Evolutionary conservation across 2,888 invertebrate species (phyloP), one percentile per base, ranked within the genome.

Genomic region (Rhagonycha fulva): DNA sequence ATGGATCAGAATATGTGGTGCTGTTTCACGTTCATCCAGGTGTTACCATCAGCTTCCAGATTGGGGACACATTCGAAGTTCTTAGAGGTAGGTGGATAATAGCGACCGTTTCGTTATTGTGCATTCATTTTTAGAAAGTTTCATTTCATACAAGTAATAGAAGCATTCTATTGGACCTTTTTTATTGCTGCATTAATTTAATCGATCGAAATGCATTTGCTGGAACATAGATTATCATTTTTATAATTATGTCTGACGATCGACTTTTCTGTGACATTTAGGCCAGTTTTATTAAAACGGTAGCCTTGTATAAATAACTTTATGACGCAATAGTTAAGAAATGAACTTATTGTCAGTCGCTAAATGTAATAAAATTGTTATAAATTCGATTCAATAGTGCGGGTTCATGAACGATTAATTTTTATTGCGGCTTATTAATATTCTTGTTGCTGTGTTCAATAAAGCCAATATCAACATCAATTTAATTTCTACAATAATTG

Each of bases 1-100:
- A 85, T 24, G 84, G 83, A 71, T 81, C 81, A 30, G 91, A 93
- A 84, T 92, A 93, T 85, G 91, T 94, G 76, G 93, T 94, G 80
- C 90, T 93, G 83, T 91, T 94, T 84, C 94, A 94, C 87, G 91
- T 94, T 82, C 92, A 93, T 87, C 92, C 93, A 11, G 94, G 94
- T n/a, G 93, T 94, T 83, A 92, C 93, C 24, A 92, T 95, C 85
- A 92, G 93, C 80, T 92, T 95, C 83, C 91, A 93, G 87, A 92
- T 94, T 84, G 93, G 93, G 82, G 94, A 94, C 83, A 92, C 92
- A 86, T 89, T 93, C 82, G 94, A 94, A 87, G 90, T 94, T 82
- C 91, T 94, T 83, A 91, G 92, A 91, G 94, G 94, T 94, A 89
- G 90, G 91, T 88, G 11, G 14, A 68, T 68, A 14, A 30, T 66